Evolutionary conservation across 2,797 vertebrate genomes (phyloP).

Genomic region (Tragopan temminckii): DNA sequence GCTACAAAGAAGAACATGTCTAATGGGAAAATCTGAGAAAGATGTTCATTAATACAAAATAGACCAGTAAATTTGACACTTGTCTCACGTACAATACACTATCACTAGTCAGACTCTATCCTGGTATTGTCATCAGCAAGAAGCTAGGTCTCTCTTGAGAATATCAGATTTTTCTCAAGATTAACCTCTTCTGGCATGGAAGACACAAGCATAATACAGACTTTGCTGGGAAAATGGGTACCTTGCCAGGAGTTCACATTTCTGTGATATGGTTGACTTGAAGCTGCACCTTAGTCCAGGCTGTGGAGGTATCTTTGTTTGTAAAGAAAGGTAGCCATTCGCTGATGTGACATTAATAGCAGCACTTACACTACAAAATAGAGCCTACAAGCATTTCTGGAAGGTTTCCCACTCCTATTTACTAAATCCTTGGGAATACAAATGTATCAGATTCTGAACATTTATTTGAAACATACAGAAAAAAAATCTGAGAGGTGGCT

Average conservation of each 20-base stretch:
- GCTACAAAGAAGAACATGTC: neutral
- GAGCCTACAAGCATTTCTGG: neutral
- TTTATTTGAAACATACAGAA: neutral
- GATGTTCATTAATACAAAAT: neutral
- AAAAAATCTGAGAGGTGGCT: neutral
- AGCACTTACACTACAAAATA: neutral
- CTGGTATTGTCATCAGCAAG: neutral
- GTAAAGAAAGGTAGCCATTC: neutral
- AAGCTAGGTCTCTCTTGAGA: neutral
- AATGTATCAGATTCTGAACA: neutral
- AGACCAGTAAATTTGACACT: neutral
- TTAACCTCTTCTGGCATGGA: neutral
- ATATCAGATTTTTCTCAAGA: neutral
- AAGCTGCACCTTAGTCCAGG: neutral
- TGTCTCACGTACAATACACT: rapidly evolving
- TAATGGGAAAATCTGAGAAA: neutral
- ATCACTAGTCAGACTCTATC: neutral
- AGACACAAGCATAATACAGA: neutral
- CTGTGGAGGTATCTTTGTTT: neutral
- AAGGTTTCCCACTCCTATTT: neutral
- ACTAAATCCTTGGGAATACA: neutral
- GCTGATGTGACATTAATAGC: neutral
- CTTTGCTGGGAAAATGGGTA: neutral
- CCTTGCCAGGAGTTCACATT: neutral
- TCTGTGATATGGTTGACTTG: neutral